Evolutionary conservation across 2,797 vertebrate species (phyloP), one percentile per base, ranked within the genome.

Genomic region (Nothura maculosa): DNA sequence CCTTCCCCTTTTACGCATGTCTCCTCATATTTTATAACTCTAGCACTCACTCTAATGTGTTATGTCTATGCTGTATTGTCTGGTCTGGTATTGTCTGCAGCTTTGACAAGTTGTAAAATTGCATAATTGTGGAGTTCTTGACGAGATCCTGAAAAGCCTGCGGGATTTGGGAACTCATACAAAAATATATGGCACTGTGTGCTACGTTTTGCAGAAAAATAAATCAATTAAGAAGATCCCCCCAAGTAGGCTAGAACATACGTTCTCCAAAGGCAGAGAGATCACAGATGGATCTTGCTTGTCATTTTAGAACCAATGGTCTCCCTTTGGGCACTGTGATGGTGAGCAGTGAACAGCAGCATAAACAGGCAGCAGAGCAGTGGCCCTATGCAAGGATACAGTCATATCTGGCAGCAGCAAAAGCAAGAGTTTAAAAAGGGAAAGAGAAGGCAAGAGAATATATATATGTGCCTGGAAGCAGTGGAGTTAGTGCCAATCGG

Each of bases 31-130:
- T 95, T 95, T 94, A n/a, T 62, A 62, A 36, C 69, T 78, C 60
- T 47, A 73, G 48, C 45, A 24, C 19, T 77, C 84, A 16, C 28
- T 78, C 47, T 72, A 60, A 54, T 85, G 66, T 85, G 81, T 90
- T 82, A 28, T 82, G 84, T 75, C 93, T 93, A 10, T 42, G 61
- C 42, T 86, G 73, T 72, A 85, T 90, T 95, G 78, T 90, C 83
- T 92, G 94, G 34, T 36, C 69, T 73, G 25, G 9, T 50, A 76
- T 58, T 92, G 84, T 95, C 73, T 95, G 69, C 57, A 89, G 66
- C 57, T 90, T 64, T 55, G 73, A 87, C 20, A 38, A 75, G 61
- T 43, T 85, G 77, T 82, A 54, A 80, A 85, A 83, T 25, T 89
- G 48, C 54, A 58, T 87, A 72, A 93, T 70, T 93, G 48, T 38